Conservation (phyloP, 2,888 invertebrate genomes). For the Andrena praecox region DNA sequence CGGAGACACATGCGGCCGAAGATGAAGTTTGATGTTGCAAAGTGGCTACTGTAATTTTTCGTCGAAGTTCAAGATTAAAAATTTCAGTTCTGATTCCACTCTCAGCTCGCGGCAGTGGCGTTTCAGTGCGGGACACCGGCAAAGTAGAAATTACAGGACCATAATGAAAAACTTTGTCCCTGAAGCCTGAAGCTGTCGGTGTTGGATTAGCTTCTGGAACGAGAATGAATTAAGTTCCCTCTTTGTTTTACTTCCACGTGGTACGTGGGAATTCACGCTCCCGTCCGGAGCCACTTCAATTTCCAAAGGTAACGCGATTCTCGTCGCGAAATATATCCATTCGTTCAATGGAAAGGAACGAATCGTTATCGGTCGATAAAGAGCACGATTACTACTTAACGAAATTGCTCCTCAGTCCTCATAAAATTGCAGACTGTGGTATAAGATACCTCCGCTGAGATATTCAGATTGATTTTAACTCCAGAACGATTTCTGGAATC, state of each 20-base stretch:
- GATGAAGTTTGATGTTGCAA: constrained; percentile 12
- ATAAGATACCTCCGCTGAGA: neutral
- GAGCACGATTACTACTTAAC: neutral
- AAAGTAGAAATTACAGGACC: constrained; percentile 46
- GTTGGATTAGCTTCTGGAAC: neutral
- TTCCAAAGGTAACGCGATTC: neutral
- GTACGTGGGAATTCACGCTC: constrained; percentile 30
- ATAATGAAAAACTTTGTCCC: constrained; percentile 50
- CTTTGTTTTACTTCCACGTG: neutral
- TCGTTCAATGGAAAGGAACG: neutral
- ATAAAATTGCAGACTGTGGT: neutral
- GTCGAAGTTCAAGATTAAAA: constrained; percentile 36
- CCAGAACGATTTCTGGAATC: no score
- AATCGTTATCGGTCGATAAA: neutral
- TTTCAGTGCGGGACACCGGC: constrained; percentile 28
- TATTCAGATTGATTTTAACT: neutral
- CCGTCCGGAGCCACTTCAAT: constrained; percentile 10
- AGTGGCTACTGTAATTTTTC: constrained; percentile 22
- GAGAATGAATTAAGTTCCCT: constrained; percentile 26
- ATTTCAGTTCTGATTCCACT: constrained; percentile 37
- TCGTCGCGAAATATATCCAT: neutral
- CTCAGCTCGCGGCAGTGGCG: constrained; percentile 17
- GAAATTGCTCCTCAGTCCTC: neutral
- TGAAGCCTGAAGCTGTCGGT: constrained; percentile 39
- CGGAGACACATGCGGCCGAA: neutral